Conservation (phyloP, 2,113 vertebrate genomes). For the Neolamprologus fasciatus region DNA sequence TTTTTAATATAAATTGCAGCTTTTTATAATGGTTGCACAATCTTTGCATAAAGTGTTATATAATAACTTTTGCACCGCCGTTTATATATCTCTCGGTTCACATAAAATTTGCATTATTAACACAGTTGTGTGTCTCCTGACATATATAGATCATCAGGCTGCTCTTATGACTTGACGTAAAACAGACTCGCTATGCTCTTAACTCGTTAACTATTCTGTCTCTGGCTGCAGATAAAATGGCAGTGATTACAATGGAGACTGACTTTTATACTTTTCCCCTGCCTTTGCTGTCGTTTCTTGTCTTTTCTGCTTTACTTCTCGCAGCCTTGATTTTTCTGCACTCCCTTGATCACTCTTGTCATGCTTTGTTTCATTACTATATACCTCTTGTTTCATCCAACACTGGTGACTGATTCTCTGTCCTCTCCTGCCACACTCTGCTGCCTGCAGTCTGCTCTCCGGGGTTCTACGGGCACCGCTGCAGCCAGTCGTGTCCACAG, state of each 20-base stretch:
- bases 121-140: neutral
- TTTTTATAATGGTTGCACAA: neutral
- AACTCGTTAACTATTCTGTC: conserved; percentile 17
- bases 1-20: neutral
- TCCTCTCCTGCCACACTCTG: neutral
- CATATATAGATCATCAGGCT: conserved; percentile 22
- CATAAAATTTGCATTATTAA: conserved; percentile 11
- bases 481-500: conserved; percentile 87
- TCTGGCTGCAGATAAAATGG: conserved; percentile 18
- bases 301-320: conserved; percentile 27
- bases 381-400: conserved; percentile 23
- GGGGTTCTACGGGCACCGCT: conserved; percentile 89
- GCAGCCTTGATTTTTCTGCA: conserved; percentile 8
- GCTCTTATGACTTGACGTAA: conserved; percentile 12
- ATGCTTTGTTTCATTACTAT: conserved; percentile 28
- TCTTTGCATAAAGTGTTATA: neutral
- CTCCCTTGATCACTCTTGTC: conserved; percentile 32
- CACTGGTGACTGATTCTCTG: neutral
- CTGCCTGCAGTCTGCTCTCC: conserved; percentile 81
- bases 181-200: conserved; percentile 11
- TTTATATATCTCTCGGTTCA: neutral
- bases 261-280: conserved; percentile 9
- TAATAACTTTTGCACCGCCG: neutral
- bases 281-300: neutral
- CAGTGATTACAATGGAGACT: conserved; percentile 32